Conservation (phyloP, 35 echinoderm and acorn worm species). For the Diadema setosum region DNA sequence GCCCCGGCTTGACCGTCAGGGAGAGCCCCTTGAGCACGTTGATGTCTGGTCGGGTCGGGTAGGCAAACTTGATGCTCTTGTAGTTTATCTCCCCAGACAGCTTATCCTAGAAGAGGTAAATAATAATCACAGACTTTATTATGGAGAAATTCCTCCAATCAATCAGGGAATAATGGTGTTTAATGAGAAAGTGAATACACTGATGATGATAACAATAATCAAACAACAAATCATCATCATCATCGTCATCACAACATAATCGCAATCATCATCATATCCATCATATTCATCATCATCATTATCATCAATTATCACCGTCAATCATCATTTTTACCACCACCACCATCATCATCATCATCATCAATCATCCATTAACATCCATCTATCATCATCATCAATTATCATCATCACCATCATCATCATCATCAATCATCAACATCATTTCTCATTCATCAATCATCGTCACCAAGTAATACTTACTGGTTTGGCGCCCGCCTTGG, state of each 20-base stretch:
- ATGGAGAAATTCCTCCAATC: neutral
- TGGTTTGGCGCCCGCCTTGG: conserved; percentile 48
- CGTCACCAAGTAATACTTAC: neutral
- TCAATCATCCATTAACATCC: neutral
- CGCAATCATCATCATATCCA: neutral
- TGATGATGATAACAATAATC: no score
- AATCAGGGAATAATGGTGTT: neutral
- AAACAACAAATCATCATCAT: no score
- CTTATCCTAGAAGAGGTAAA: neutral
- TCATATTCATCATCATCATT: neutral
- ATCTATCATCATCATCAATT: neutral
- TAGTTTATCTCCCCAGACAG: conserved; percentile 64
- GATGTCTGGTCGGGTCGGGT: conserved; percentile 77
- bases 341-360: neutral
- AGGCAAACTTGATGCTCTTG: conserved; percentile 43
- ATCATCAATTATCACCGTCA: neutral
- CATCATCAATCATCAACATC: neutral
- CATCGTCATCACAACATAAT: no score
- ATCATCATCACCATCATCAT: neutral
- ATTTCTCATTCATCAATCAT: neutral
- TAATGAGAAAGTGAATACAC: no score
- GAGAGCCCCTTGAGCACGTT: conserved; percentile 64
- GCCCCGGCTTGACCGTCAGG: conserved; percentile 62
- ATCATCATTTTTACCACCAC: neutral
- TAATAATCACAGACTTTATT: neutral